Evolutionary conservation across 2,113 vertebrate genomes (phyloP), one percentile per base, ranked within the genome.

Genomic region (Coracopsis vasa): DNA sequence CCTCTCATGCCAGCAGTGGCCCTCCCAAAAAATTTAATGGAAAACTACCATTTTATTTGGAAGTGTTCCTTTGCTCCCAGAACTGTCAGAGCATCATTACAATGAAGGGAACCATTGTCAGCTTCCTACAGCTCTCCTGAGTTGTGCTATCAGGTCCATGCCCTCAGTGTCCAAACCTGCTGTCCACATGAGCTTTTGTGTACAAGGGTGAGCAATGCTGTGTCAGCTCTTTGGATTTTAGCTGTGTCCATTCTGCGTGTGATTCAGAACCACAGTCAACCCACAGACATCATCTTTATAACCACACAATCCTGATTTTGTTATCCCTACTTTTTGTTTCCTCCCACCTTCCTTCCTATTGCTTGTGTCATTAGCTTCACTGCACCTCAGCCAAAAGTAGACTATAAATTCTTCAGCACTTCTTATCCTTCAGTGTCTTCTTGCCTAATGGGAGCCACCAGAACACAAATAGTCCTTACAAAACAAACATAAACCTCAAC

Each of bases 201-300:
- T 54, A 54, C 67, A 73, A 71, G 41, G 41, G 35, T 80, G 61
- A 95, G 27, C 92, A 83, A 42, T 1, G 19, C 69, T 90, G 54
- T 61, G 90, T 93, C 95, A 97, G 88, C 67, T 66, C 28, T 67
- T 78, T 60, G 89, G 80, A 81, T 86, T 96, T 90, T 91, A 94
- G 73, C 69, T 77, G 51, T 44, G 70, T 83, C 88, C 74, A 5
- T 53, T 64, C 80, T 83, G 41, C 58, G 64, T 93, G 91, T 95
- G 94, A 94, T 94, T 90, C 88, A 95, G 67, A 96, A 69, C 85
- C 87, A 86, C 86, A 83, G 66, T 23, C 84, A 92, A 61, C 80
- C 87, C 95, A 93, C 89, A 48, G 42, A 48, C 64, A 35, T 67
- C 77, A 39, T 71, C 84, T 31, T 4, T n/a, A 78, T n/a, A 94